phyloP scores from a whole-genome alignment of 2,113 vertebrate species.

The Mirza zaza region DNA sequence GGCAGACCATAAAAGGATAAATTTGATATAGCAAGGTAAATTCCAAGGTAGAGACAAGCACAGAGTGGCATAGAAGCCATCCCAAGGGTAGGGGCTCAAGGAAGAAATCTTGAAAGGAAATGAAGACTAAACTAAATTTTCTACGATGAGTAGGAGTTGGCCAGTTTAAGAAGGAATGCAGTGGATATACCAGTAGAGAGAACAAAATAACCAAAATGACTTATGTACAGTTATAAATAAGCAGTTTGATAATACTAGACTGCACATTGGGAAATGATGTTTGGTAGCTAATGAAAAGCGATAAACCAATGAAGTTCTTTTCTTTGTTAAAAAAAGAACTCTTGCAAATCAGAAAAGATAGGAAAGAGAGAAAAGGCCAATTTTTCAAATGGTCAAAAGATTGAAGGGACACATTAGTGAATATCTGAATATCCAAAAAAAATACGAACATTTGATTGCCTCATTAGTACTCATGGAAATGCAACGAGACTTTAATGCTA shows the following conservation, averaged over 20 bases:
- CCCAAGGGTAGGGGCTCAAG: background rate
- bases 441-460: background rate
- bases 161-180: background rate
- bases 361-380: background rate
- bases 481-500: background rate
- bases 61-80: background rate
- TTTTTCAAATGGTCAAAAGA: background rate
- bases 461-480: background rate
- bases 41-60: background rate
- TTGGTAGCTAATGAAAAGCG: background rate
- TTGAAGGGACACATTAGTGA: background rate
- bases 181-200: background rate
- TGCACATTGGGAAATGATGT: background rate
- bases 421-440: background rate
- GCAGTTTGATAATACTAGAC: background rate
- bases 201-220: background rate
- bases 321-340: background rate
- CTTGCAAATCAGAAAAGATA: background rate
- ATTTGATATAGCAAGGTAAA: background rate
- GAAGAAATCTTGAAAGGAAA: background rate
- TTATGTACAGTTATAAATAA: background rate
- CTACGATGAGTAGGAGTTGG: background rate
- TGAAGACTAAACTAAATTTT: background rate
- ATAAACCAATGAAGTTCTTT: background rate
- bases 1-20: background rate